Conservation (phyloP, 1,140 invertebrate species). For the Drosophila carrolli region DNA sequence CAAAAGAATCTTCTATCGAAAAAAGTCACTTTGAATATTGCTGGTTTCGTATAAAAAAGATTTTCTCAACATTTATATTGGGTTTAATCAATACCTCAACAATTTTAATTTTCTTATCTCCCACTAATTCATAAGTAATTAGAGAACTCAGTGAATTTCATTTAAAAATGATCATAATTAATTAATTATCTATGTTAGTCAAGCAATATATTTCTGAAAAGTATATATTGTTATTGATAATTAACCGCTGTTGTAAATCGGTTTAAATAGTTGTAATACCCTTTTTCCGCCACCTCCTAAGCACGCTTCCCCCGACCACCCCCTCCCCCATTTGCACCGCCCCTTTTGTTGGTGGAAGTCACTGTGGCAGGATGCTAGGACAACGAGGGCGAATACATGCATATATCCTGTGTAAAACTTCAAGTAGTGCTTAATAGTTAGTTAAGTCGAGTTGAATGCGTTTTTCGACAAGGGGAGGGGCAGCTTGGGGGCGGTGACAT, state of each 20-base stretch:
- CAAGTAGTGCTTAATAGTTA: slow-evolving; percentile 81
- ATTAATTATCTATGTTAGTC: no score
- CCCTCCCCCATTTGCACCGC: background rate
- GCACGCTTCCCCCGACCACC: background rate
- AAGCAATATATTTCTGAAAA: background rate
- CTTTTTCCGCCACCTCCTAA: background rate
- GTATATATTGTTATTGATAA: background rate
- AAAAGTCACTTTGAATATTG: no score
- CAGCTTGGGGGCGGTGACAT: slow-evolving; percentile 3
- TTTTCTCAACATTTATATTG: no score
- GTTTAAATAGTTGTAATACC: slow-evolving; percentile 4
- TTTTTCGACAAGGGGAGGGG: slow-evolving; percentile 51
- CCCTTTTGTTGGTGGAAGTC: slow-evolving; percentile 9
- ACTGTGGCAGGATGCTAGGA: slow-evolving; percentile 11
- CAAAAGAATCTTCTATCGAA: no score
- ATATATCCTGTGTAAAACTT: slow-evolving; percentile 79
- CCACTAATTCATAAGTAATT: no score
- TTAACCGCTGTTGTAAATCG: no score
- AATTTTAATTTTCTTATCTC: no score
- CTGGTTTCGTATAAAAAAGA: no score
- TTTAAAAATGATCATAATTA: no score
- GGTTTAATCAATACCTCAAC: no score
- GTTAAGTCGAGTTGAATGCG: slow-evolving; percentile 83
- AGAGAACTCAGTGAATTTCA: no score
- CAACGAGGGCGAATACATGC: slow-evolving; percentile 68